Percentiles rank a stretch among this genome's conserved stretches.
Evolutionary conservation across 2,888 invertebrate species (phyloP).

Genomic region (Aleiodes alternator): DNA sequence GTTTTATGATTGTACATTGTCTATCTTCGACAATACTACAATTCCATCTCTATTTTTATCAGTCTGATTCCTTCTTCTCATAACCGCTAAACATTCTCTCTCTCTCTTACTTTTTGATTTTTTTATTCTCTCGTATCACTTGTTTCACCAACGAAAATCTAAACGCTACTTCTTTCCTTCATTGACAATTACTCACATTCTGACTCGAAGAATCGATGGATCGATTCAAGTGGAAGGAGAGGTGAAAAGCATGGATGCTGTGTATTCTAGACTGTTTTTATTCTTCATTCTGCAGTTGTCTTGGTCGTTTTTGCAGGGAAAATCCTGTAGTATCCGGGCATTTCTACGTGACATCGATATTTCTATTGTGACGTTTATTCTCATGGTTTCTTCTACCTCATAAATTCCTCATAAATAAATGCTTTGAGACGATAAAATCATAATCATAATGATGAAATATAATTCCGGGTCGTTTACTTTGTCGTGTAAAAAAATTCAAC

Average conservation of each 20-base stretch:
- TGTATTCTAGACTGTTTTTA: slow-evolving; percentile 6
- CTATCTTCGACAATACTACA: slow-evolving; percentile 71
- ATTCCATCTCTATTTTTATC: slow-evolving; percentile 3
- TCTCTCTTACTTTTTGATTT: slow-evolving; percentile 21
- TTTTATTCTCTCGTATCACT: background rate
- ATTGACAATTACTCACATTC: slow-evolving; percentile 41
- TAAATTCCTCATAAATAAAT: slow-evolving; percentile 3
- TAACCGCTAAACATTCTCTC: slow-evolving; percentile 23
- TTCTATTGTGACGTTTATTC: slow-evolving; percentile 31
- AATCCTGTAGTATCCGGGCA: background rate
- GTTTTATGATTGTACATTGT: slow-evolving; percentile 73
- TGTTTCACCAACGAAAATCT: slow-evolving; percentile 1
- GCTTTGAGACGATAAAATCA: background rate
- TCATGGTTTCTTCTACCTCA: background rate
- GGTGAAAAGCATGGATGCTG: background rate
- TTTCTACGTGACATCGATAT: slow-evolving; percentile 38
- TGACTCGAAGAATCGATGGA: slow-evolving; percentile 35
- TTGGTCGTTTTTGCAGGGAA: background rate
- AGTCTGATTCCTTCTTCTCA: background rate
- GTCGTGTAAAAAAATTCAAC: background rate
- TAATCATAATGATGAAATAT: slow-evolving; percentile 18
- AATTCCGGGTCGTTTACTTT: background rate
- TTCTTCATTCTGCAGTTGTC: slow-evolving; percentile 6
- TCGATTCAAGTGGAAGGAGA: slow-evolving; percentile 11
- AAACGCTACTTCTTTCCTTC: slow-evolving; percentile 9